Base-by-base conservation (phyloP, 2,797 vertebrate genomes). In the Gorsachius magnificus region DNA sequence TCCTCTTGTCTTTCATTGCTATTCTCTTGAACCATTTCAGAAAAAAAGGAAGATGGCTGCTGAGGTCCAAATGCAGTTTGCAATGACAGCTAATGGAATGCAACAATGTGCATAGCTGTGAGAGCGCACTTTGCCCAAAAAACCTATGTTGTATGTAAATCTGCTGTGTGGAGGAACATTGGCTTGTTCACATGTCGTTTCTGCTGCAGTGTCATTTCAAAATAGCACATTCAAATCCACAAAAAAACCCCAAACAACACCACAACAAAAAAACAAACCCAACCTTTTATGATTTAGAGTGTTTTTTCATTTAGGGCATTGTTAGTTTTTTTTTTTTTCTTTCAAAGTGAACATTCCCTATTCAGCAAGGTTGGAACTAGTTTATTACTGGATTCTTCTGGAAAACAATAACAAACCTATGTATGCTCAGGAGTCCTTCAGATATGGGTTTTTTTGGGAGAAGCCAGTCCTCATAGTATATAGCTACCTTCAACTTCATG, bases 251-350 rank as follows among this genome's bases (percentile, higher is more conserved):
- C n/a, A 38, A 38, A 38, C 36, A 8, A 38, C 36, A 8, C 36
- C 36, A 38, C 36, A 38, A 38, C 38, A 38, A 38, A 38, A 38
- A 38, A 38, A 12, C 38, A 11, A 38, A 38, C 38, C 5, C 33
- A 56, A 16, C 0, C 0, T 3, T 31, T 46, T 43, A 18, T 5
- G 2, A 45, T 35, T 53, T 71, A n/a, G 24, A 77, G 13, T 29
- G 4, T 20, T 74, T 48, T 61, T 88, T 43, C 1, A 35, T 46
- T 66, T 71, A 63, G 21, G 25, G 0, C 10, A 48, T 22, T 36
- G 6, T 24, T 45, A 14, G 5, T 16, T 1, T n/a, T 38, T 18
- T 45, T 45, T 46, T 57, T 66, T 54, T 45, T 13, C 9, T 64
- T 86, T 71, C n/a, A 33, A 71, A 72, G 5, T 66, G 5, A 14